These are phyloP conservation scores for Teleiodes luculella DNA, from an alignment of 2,888 invertebrate species.

Conservation along the genomic window DNA sequence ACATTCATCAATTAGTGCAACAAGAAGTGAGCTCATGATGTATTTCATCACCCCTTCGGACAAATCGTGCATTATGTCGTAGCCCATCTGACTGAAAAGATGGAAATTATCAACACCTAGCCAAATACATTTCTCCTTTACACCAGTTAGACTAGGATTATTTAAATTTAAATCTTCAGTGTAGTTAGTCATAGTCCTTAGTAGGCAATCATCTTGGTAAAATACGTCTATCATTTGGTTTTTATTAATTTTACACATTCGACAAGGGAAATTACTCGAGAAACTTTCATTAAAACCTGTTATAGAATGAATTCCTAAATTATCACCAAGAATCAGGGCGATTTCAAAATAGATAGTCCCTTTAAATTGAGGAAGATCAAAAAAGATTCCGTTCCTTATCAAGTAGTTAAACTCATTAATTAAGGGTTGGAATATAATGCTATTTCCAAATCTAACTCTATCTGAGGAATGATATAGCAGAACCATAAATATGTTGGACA, in stretches of 20 bases:
- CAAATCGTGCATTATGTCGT: constrained; percentile 31
- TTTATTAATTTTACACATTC: constrained; percentile 7
- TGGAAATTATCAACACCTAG: constrained; percentile 23
- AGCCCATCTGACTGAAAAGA: constrained; percentile 25
- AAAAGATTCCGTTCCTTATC: too few species aligned
- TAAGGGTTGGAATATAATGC: constrained; percentile 12
- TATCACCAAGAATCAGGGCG: too few species aligned
- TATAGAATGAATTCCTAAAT: too few species aligned
- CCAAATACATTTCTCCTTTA: constrained; percentile 27
- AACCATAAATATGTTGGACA: constrained; percentile 14
- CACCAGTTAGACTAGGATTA: constrained; percentile 18
- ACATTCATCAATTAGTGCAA: constrained; percentile 11
- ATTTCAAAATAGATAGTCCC: too few species aligned
- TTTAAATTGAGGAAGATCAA: too few species aligned
- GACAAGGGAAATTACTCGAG: neutral
- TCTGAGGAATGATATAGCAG: constrained; percentile 13
- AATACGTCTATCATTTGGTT: too few species aligned
- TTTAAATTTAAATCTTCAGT: constrained; percentile 8
- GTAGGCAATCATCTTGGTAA: constrained; percentile 1
- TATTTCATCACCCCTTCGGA: constrained; percentile 28
- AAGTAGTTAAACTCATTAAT: too few species aligned
- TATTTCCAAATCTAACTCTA: constrained; percentile 17
- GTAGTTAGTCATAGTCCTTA: constrained; percentile 12
- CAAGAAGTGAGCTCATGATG: constrained; percentile 7
- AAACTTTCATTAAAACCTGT: too few species aligned